phyloP scores from a whole-genome alignment of 1,140 invertebrate genomes.

The Rhagoletis pomonella region DNA sequence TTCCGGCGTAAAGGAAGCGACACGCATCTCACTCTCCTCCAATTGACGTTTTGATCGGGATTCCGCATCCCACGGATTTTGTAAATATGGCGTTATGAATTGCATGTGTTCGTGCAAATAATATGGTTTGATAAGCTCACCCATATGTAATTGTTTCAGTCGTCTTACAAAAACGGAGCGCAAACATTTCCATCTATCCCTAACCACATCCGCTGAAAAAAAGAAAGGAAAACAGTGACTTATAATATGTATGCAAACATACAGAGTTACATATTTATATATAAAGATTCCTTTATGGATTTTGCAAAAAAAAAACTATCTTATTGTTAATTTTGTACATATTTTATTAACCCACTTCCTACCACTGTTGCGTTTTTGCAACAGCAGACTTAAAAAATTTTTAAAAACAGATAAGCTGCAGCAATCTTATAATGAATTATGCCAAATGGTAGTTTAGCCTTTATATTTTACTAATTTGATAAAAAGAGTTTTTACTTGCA shows the following conservation, averaged over 20 bases:
- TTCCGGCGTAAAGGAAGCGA: background rate
- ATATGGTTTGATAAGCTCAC: constrained; percentile 19
- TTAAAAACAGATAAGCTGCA: background rate
- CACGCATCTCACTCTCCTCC: constrained; percentile 18
- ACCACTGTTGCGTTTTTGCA: too few species aligned
- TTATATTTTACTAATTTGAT: too few species aligned
- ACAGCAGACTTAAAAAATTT: background rate
- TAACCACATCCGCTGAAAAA: constrained; percentile 33
- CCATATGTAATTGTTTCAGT: constrained; percentile 41
- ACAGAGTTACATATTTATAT: too few species aligned
- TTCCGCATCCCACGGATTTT: constrained; percentile 9
- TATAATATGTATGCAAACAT: too few species aligned
- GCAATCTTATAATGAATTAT: background rate
- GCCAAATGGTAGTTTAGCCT: too few species aligned
- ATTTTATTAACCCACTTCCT: too few species aligned
- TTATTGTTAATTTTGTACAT: too few species aligned
- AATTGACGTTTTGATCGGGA: background rate
- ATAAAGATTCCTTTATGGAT: too few species aligned
- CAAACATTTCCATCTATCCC: background rate
- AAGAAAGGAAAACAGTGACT: background rate
- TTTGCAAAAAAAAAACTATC: too few species aligned
- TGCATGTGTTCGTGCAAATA: constrained; percentile 14
- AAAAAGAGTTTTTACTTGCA: too few species aligned
- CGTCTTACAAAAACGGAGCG: constrained; percentile 6
- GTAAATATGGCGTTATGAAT: background rate